Percentiles rank a stretch among this genome's conserved stretches.
phyloP scores from a whole-genome alignment of 2,797 vertebrate species.

The Centropyge bicolor region DNA sequence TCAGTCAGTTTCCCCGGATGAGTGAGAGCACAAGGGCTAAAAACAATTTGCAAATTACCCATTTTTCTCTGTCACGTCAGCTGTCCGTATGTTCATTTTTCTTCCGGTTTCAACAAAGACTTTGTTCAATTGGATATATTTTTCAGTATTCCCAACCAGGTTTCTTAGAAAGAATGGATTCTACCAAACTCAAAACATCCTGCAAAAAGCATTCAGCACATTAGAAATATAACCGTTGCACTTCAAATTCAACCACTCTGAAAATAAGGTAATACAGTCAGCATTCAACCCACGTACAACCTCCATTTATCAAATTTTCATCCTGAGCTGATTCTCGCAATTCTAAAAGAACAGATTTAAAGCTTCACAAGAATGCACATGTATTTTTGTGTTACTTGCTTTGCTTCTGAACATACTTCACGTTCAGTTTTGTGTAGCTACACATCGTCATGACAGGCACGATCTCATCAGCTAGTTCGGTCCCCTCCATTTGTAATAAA shows the following conservation, averaged over 20 bases:
- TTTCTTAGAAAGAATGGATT: neutral
- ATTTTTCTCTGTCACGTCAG: slow-evolving; percentile 14
- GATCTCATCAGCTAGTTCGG: slow-evolving; percentile 20
- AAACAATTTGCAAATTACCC: neutral
- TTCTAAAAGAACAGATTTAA: neutral
- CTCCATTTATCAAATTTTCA: neutral
- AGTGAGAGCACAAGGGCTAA: no score
- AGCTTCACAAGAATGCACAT: neutral
- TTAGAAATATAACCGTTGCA: neutral
- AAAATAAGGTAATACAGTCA: neutral
- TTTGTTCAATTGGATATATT: slow-evolving; percentile 10
- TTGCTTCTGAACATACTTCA: slow-evolving; percentile 20
- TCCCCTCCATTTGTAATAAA: slow-evolving; percentile 33
- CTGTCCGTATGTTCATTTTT: slow-evolving; percentile 9
- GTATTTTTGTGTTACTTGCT: neutral
- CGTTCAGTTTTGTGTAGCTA: slow-evolving; percentile 27
- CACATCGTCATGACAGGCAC: slow-evolving; percentile 28
- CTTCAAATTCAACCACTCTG: neutral
- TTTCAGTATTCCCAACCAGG: neutral
- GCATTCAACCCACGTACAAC: neutral
- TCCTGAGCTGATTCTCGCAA: neutral
- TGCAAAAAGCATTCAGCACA: neutral
- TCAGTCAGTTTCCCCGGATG: neutral
- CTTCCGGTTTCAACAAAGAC: neutral
- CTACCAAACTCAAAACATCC: neutral